These are phyloP conservation scores for Drosophila nebulosa DNA, from an alignment of 1,140 invertebrate genomes.

Conservation along the genomic window DNA sequence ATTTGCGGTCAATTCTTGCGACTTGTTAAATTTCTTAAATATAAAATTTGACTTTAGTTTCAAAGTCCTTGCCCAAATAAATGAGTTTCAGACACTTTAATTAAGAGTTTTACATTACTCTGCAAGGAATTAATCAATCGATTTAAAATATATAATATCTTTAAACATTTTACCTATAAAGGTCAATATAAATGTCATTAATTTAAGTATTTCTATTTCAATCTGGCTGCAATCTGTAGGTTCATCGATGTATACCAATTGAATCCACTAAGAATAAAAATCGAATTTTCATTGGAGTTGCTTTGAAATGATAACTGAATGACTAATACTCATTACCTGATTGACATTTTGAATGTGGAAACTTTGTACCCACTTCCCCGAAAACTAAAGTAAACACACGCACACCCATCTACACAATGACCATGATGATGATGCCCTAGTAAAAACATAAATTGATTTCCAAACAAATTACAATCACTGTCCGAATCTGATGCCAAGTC, in stretches of 20 bases:
- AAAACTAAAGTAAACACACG: not conserved
- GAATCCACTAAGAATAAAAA: conserved; percentile 19
- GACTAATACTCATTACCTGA: not conserved
- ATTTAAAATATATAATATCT: too few species aligned
- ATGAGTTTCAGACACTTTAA: too few species aligned
- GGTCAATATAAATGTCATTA: too few species aligned
- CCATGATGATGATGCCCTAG: conserved; percentile 12
- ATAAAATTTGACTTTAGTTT: too few species aligned
- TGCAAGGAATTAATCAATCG: too few species aligned
- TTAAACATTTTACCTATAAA: too few species aligned
- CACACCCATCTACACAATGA: conserved; percentile 7
- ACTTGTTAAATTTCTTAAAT: too few species aligned
- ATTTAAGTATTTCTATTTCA: not conserved
- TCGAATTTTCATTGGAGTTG: conserved; percentile 21
- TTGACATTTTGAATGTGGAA: not conserved
- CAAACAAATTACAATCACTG: conserved; percentile 18
- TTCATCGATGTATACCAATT: not conserved
- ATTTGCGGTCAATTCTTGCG: not conserved
- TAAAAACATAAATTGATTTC: conserved; percentile 52
- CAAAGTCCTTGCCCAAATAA: too few species aligned
- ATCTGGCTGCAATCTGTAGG: not conserved
- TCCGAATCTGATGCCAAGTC: not conserved
- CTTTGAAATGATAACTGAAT: not conserved
- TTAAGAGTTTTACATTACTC: too few species aligned
- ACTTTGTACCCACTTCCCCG: not conserved